phyloP scores from a whole-genome alignment of 2,113 vertebrate genomes.

The Ptyas mucosa region DNA sequence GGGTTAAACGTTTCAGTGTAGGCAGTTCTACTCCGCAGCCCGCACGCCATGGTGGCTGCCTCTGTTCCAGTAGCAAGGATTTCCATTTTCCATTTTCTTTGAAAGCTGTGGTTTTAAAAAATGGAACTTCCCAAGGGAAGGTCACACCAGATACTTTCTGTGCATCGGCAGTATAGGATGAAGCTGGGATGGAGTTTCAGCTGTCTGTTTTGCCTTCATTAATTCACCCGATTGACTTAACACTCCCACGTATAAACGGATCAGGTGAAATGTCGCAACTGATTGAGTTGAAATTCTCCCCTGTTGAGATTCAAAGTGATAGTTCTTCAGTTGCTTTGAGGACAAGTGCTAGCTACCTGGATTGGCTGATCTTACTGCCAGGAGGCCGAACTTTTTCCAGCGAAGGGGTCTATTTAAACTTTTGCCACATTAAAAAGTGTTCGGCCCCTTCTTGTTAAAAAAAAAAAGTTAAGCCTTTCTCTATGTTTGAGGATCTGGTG shows the following conservation, averaged over 20 bases:
- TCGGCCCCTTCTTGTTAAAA: background rate
- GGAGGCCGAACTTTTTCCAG: background rate
- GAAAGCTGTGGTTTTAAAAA: background rate
- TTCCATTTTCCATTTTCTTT: background rate
- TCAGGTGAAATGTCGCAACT: background rate
- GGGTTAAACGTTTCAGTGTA: background rate
- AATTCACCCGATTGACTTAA: conserved; percentile 1
- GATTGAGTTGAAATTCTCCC: background rate
- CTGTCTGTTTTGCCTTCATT: background rate
- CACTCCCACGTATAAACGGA: background rate
- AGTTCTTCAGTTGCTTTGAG: background rate
- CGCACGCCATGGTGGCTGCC: background rate
- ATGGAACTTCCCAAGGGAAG: background rate
- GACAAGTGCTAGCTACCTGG: background rate
- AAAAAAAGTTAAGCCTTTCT: background rate
- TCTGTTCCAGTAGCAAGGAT: background rate
- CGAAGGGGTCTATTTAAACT: background rate
- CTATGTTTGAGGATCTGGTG: background rate
- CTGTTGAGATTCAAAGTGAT: background rate
- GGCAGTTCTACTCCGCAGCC: background rate
- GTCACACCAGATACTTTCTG: background rate
- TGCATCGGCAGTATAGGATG: background rate
- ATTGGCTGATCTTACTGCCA: background rate
- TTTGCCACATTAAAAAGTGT: background rate
- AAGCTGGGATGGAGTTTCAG: background rate